Conservation (phyloP, 2,797 vertebrate species). For the Ataeniobius toweri region DNA sequence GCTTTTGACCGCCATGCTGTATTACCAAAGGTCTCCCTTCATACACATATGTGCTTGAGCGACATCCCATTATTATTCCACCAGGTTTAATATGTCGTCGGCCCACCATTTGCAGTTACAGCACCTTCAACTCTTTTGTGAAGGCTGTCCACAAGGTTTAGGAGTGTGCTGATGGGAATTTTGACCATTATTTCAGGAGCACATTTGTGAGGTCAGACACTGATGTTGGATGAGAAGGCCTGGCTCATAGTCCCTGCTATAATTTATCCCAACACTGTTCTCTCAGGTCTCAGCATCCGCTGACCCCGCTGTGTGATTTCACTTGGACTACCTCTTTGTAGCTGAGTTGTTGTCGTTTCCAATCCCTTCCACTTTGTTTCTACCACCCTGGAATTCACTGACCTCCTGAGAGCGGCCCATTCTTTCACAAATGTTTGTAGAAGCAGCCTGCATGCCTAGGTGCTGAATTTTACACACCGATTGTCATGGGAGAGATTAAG, state of each 20-base stretch:
- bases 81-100: background rate
- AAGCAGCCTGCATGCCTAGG: too few species aligned
- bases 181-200: too few species aligned
- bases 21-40: background rate
- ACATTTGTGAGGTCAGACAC: too few species aligned
- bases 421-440: too few species aligned
- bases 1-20: background rate
- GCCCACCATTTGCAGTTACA: background rate
- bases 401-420: too few species aligned
- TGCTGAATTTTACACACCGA: background rate
- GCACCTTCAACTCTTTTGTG: background rate
- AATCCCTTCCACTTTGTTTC: background rate
- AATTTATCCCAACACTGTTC: background rate
- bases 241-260: too few species aligned
- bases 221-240: too few species aligned
- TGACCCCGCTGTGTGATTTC: too few species aligned
- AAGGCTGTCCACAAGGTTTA: background rate
- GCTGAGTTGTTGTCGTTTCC: too few species aligned
- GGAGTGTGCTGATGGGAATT: too few species aligned
- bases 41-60: background rate
- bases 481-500: background rate
- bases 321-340: background rate
- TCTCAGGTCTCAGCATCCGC: background rate
- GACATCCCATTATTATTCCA: background rate
- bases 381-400: too few species aligned